phyloP scores from a whole-genome alignment of 2,113 vertebrate species.

The Callocephalon fimbriatum region DNA sequence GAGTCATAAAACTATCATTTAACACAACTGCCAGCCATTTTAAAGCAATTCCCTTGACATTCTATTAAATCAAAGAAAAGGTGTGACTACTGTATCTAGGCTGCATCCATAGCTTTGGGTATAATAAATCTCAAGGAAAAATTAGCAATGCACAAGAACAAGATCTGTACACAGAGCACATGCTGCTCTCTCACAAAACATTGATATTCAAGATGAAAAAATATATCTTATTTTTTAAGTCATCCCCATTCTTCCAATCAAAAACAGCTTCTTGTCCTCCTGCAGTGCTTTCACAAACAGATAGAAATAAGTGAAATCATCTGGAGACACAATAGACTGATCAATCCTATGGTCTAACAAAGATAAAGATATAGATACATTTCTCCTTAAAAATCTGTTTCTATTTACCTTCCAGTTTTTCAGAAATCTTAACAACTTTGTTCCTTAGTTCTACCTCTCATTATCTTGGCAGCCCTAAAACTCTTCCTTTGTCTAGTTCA shows the following conservation, averaged over 20 bases:
- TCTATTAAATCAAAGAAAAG: background rate
- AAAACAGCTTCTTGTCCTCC: background rate
- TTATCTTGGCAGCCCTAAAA: background rate
- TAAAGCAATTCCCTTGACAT: background rate
- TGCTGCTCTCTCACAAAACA: background rate
- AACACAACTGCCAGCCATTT: background rate
- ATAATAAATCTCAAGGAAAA: background rate
- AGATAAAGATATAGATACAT: background rate
- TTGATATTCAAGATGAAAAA: background rate
- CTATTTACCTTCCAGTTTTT: background rate
- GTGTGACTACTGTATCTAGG: background rate
- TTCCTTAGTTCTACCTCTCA: background rate
- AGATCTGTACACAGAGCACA: background rate
- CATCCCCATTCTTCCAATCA: background rate
- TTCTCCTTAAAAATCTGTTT: background rate
- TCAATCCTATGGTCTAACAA: background rate
- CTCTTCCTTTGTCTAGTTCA: background rate
- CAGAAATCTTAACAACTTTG: background rate
- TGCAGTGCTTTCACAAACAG: background rate
- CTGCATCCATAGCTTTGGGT: background rate
- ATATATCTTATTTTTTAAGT: background rate
- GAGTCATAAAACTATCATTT: constrained; percentile 10
- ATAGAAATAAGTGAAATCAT: background rate
- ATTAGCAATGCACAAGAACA: background rate
- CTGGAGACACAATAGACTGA: background rate